Conservation (phyloP, 2,888 invertebrate species). For the Uloborus plumipes region DNA sequence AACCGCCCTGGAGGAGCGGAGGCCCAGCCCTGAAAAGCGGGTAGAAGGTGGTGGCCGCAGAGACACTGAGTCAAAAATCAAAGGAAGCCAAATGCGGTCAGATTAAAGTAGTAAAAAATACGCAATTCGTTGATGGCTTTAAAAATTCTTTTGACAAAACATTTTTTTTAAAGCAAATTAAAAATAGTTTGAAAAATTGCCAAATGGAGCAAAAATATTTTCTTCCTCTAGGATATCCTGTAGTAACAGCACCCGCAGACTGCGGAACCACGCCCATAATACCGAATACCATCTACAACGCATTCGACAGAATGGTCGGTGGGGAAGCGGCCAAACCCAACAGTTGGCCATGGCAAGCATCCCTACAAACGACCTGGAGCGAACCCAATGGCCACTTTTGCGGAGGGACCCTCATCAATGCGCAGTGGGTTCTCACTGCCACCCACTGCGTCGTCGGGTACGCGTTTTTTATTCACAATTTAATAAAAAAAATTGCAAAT, state of each 20-base stretch:
- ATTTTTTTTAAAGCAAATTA: no score
- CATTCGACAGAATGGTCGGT: conserved; percentile 39
- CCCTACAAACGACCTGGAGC: conserved; percentile 18
- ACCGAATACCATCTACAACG: conserved; percentile 16
- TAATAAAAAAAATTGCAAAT: no score
- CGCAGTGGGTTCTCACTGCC: conserved; percentile 62
- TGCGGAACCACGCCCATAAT: conserved; percentile 34
- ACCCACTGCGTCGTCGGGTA: conserved; percentile 55
- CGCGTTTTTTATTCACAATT: not conserved
- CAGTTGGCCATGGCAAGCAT: conserved; percentile 62
- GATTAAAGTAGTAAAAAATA: no score
- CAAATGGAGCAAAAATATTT: no score
- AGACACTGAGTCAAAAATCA: no score
- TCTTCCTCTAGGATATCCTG: not conserved
- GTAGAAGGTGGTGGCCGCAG: no score
- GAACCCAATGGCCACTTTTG: conserved; percentile 61
- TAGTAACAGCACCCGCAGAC: conserved; percentile 1
- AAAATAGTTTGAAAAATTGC: no score
- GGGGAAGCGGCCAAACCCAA: conserved; percentile 32
- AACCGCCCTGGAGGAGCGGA: no score
- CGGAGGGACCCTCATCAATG: conserved; percentile 47
- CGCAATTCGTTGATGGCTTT: no score
- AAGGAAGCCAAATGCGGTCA: no score
- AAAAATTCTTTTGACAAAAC: no score
- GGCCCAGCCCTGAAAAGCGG: no score